Evolutionary conservation across 2,113 vertebrate genomes (phyloP).

Genomic region (Takifugu bimaculatus): DNA sequence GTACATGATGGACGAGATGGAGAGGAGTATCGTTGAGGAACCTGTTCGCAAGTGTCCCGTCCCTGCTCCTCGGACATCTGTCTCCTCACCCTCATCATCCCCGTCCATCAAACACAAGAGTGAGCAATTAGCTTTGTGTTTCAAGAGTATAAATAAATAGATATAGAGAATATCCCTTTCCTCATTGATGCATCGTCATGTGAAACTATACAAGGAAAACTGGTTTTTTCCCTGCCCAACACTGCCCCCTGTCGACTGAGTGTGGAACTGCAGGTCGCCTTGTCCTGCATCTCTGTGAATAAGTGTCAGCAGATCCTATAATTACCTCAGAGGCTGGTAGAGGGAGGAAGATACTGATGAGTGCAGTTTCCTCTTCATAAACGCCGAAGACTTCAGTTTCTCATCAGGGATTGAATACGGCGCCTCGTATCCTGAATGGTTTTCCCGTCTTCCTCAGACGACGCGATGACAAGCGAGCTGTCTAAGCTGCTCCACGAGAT

Average conservation of each 20-base stretch:
- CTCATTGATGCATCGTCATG: too few relatives aligned
- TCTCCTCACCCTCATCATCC: conserved; percentile 81
- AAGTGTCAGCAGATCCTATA: conserved; percentile 44
- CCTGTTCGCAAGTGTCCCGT: conserved; percentile 74
- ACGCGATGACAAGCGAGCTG: conserved; percentile 91
- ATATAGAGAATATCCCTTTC: too few relatives aligned
- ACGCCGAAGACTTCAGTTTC: conserved; percentile 6
- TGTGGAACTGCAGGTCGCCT: conserved; percentile 17
- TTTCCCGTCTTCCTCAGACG: conserved; percentile 68
- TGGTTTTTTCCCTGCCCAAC: conserved; percentile 12
- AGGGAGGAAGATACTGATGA: conserved; percentile 22
- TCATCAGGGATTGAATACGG: too few relatives aligned
- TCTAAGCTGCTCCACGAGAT: conserved; percentile 95
- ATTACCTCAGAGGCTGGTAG: conserved; percentile 31
- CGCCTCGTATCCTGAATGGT: too few relatives aligned
- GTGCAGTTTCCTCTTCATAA: conserved; percentile 9
- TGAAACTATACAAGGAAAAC: background rate
- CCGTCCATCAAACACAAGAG: conserved; percentile 87
- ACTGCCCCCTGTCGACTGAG: conserved; percentile 49
- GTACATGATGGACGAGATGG: conserved; percentile 82
- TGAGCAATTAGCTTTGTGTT: conserved; percentile 60
- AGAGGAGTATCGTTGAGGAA: conserved; percentile 77
- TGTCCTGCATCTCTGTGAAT: conserved; percentile 2
- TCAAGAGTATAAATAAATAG: too few relatives aligned
- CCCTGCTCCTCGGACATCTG: conserved; percentile 77